These are phyloP conservation scores for Meganola albula DNA, from an alignment of 2,888 invertebrate species.

Conservation along the genomic window DNA sequence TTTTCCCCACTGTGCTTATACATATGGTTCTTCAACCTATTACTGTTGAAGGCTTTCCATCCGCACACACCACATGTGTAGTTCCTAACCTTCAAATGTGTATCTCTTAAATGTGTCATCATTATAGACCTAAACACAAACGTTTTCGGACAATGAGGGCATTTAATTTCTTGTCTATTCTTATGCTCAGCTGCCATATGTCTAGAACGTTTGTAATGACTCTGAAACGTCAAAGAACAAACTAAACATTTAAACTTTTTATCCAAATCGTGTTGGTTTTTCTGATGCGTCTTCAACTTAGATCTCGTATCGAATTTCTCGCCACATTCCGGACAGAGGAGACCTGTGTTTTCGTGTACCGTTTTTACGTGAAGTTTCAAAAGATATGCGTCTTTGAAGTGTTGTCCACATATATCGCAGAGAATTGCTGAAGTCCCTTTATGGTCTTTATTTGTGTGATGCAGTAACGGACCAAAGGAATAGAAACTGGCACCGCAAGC, in stretches of 20 bases:
- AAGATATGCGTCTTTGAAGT: conserved; percentile 57
- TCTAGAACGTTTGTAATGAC: conserved; percentile 57
- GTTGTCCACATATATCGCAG: conserved; percentile 64
- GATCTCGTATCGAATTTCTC: conserved; percentile 68
- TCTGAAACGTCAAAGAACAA: conserved; percentile 56
- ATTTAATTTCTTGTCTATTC: conserved; percentile 59
- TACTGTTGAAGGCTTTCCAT: conserved; percentile 63
- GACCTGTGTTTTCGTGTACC: conserved; percentile 53
- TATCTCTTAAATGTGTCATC: conserved; percentile 63
- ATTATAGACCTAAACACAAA: conserved; percentile 68
- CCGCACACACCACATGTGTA: conserved; percentile 62
- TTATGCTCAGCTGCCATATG: conserved; percentile 66
- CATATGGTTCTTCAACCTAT: conserved; percentile 72
- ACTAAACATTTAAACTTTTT: conserved; percentile 73
- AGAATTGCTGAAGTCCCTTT: conserved; percentile 61
- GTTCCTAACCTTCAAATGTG: conserved; percentile 61
- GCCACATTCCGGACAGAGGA: conserved; percentile 60
- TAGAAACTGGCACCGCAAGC: conserved; percentile 58
- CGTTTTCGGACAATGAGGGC: conserved; percentile 63
- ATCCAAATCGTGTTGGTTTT: conserved; percentile 58
- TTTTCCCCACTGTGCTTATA: conserved; percentile 69
- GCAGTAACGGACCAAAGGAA: conserved; percentile 59
- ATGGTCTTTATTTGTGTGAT: conserved; percentile 66
- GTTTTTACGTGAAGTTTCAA: conserved; percentile 54
- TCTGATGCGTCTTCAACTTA: conserved; percentile 69